phyloP scores from a whole-genome alignment of 2,888 invertebrate genomes.

The Lobophora halterata region DNA sequence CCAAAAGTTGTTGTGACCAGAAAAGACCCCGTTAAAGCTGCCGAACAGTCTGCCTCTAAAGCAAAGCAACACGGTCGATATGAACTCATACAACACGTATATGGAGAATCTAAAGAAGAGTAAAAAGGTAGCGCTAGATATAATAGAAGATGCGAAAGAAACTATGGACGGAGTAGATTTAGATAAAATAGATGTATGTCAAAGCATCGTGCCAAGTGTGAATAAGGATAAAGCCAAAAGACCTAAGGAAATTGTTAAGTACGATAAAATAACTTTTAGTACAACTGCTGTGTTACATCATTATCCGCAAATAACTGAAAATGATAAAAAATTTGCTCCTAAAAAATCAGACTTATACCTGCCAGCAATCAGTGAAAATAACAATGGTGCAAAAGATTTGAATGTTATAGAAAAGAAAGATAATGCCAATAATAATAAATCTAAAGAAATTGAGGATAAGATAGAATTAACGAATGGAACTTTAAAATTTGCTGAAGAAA shows the following conservation, averaged over 20 bases:
- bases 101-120: constrained; percentile 69
- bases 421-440: constrained; percentile 62
- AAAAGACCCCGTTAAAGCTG: constrained; percentile 64
- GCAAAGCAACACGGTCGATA: constrained; percentile 70
- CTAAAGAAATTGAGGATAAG: constrained; percentile 41
- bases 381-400: constrained; percentile 47
- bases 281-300: constrained; percentile 73
- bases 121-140: constrained; percentile 63
- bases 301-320: constrained; percentile 65
- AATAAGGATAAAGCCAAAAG: constrained; percentile 53
- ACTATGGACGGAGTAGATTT: constrained; percentile 49
- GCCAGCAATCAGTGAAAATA: constrained; percentile 51
- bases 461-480: constrained; percentile 55
- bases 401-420: constrained; percentile 39
- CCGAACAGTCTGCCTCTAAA: constrained; percentile 72
- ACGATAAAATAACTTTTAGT: constrained; percentile 72
- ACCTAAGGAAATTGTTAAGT: constrained; percentile 65
- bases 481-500: constrained; percentile 71
- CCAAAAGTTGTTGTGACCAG: constrained; percentile 74
- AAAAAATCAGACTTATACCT: constrained; percentile 60
- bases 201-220: constrained; percentile 61
- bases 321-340: constrained; percentile 36
- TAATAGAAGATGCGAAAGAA: constrained; percentile 67
- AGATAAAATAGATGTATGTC: constrained; percentile 40
- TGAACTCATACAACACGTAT: constrained; percentile 69